A percentile compares a stretch with the other conserved stretches of the same genome.
phyloP scores from a whole-genome alignment of 2,797 vertebrate genomes.

The Octomys mimax region DNA sequence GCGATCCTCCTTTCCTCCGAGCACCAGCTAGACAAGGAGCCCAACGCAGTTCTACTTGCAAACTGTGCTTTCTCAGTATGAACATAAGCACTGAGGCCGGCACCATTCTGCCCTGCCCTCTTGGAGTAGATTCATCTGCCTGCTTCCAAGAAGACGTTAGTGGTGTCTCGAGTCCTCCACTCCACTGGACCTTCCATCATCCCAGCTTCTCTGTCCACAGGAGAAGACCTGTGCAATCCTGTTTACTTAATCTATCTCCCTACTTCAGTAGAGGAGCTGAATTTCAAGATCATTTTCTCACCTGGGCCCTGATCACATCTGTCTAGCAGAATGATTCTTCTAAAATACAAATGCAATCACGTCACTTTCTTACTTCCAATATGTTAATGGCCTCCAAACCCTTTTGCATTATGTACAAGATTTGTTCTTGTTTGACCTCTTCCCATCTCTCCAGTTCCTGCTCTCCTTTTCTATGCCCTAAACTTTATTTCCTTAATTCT shows the following conservation, averaged over 20 bases:
- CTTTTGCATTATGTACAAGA: not conserved
- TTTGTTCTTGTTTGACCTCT: not conserved
- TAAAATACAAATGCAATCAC: not conserved
- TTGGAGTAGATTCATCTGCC: not conserved
- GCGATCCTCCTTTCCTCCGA: not conserved
- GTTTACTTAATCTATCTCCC: not conserved
- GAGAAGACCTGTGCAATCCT: not conserved
- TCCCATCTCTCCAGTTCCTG: not conserved
- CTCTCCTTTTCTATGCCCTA: not conserved
- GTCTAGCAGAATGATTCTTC: not conserved
- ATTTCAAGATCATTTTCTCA: conserved; percentile 1
- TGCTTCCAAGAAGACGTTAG: not conserved
- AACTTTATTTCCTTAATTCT: not conserved
- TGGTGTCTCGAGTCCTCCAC: not conserved
- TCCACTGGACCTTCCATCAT: no score
- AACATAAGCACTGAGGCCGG: not conserved
- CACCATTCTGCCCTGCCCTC: not conserved
- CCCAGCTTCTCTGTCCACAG: not conserved
- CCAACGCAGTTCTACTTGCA: not conserved
- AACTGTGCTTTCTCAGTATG: not conserved
- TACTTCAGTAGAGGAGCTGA: not conserved
- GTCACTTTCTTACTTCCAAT: not conserved
- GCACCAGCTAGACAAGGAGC: not conserved
- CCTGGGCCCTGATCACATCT: not conserved
- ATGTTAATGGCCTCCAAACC: not conserved